Conservation (phyloP, 2,888 invertebrate genomes). For the Iphiclides podalirius region DNA sequence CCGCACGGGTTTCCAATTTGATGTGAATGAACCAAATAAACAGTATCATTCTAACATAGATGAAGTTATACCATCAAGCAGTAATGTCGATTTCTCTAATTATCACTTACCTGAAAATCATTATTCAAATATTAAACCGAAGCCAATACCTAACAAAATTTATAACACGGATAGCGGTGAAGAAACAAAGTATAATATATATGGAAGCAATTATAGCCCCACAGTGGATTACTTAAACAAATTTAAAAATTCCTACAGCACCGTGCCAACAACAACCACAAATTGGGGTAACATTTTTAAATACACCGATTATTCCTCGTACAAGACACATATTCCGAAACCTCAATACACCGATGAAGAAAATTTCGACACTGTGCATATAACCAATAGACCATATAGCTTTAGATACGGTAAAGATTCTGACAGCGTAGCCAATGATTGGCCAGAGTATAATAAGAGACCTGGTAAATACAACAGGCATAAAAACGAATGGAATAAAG, state of each 20-base stretch:
- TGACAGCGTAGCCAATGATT: conserved; percentile 48
- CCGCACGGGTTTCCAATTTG: conserved; percentile 56
- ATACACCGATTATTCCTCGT: conserved; percentile 46
- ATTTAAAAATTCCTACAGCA: conserved; percentile 47
- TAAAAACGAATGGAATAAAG: conserved; percentile 54
- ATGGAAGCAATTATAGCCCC: conserved; percentile 46
- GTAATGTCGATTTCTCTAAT: conserved; percentile 52
- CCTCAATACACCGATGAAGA: conserved; percentile 43
- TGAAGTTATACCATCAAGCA: conserved; percentile 59
- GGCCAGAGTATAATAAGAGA: conserved; percentile 41
- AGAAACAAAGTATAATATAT: conserved; percentile 37
- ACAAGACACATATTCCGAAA: conserved; percentile 48
- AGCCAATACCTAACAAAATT: conserved; percentile 44
- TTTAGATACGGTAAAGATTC: conserved; percentile 46
- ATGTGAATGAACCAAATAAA: conserved; percentile 47
- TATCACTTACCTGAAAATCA: conserved; percentile 53
- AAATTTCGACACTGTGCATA: conserved; percentile 57
- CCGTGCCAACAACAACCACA: conserved; percentile 44
- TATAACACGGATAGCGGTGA: conserved; percentile 47
- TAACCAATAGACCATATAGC: conserved; percentile 53
- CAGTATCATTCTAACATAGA: conserved; percentile 47
- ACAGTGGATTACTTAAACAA: conserved; percentile 49
- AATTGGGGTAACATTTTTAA: conserved; percentile 64
- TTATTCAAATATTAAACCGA: conserved; percentile 51
- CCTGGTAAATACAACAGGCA: conserved; percentile 46